A percentile compares a stretch with the other conserved stretches of the same genome.
Conservation (phyloP, 1,140 invertebrate genomes). For the Drosophila nannoptera region DNA sequence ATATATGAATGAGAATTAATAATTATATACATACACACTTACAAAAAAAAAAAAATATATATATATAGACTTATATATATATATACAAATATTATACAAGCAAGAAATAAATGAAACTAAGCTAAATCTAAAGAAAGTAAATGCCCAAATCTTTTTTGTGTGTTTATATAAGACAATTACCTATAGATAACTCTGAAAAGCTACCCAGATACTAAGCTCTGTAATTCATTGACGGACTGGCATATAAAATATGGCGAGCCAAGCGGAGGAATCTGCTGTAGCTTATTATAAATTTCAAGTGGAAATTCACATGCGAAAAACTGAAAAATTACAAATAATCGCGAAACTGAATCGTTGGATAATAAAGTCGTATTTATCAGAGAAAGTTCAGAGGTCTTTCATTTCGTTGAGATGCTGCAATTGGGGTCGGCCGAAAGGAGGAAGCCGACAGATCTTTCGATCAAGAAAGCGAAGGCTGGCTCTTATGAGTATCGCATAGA, state of each 20-base stretch:
- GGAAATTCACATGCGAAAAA: conserved; percentile 24
- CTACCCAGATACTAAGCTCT: conserved; percentile 30
- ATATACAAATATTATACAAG: conserved; percentile 41
- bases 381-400: neutral
- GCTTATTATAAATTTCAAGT: conserved; percentile 56
- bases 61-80: neutral
- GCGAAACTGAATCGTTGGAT: conserved; percentile 47
- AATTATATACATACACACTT: neutral
- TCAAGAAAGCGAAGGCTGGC: no score
- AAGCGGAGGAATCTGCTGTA: conserved; percentile 44
- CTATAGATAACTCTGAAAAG: conserved; percentile 8
- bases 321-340: conserved; percentile 32
- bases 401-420: neutral
- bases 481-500: no score
- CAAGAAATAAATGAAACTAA: conserved; percentile 21
- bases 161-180: conserved; percentile 33
- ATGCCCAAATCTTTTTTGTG: conserved; percentile 25
- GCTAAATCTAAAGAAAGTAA: conserved; percentile 6
- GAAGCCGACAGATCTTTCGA: neutral
- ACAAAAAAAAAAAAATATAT: conserved; percentile 13
- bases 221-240: conserved; percentile 42
- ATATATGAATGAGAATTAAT: conserved; percentile 33
- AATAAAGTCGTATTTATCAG: conserved; percentile 69
- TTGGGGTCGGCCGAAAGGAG: neutral
- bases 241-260: conserved; percentile 61